Evolutionary conservation across 37 sponge, comb jelly and placozoan species (phyloP).

Genomic region (Cliona cf. orientalis): DNA sequence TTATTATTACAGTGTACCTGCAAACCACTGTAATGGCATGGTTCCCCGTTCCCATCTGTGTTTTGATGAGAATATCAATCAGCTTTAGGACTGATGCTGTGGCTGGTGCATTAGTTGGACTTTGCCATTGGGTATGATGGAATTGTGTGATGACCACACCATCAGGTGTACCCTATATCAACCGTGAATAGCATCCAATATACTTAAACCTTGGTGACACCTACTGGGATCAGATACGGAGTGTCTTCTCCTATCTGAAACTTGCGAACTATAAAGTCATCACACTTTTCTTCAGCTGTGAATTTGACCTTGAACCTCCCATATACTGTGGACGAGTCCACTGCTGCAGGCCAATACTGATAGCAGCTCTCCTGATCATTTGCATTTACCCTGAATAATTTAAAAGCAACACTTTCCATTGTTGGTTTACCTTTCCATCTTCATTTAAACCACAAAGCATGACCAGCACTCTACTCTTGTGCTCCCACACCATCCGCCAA

Average conservation of each 20-base stretch:
- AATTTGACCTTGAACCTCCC: conserved; percentile 55
- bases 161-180: not conserved
- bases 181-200: not conserved
- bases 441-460: conserved; percentile 58
- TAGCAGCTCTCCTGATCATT: conserved; percentile 33
- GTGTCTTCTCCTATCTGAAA: conserved; percentile 33
- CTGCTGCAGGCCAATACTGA: conserved; percentile 62
- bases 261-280: conserved; percentile 28
- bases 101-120: conserved; percentile 10
- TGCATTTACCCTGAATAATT: not conserved
- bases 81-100: conserved; percentile 46
- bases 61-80: conserved; percentile 40
- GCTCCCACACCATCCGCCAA: conserved; percentile 73
- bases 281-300: not conserved
- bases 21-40: conserved; percentile 76
- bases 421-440: conserved; percentile 34
- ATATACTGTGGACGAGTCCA: conserved; percentile 2
- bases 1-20: conserved; percentile 46
- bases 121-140: conserved; percentile 63
- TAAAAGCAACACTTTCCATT: not conserved
- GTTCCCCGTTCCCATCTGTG: conserved; percentile 60
- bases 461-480: conserved; percentile 52
- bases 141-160: conserved; percentile 45
- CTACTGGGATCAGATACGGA: conserved; percentile 27
- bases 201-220: not conserved